Evolutionary conservation across 30 jellyfish, hydroid and myxozoan genomes (phyloP), one percentile per base, ranked within the genome.

Genomic region (Chrysaora quinquecirrha): DNA sequence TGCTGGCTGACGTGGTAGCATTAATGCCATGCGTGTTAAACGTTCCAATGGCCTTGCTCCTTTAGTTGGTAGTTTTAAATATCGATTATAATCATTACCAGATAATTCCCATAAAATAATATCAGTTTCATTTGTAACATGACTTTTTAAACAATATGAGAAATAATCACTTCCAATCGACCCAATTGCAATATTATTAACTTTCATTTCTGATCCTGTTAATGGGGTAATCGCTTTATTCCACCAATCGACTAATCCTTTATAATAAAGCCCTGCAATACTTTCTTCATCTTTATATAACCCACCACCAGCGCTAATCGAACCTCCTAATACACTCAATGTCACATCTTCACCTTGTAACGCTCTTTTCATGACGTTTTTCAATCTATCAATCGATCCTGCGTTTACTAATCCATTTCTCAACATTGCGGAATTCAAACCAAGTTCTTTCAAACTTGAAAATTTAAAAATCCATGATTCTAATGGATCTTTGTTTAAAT

Each of bases 221-320:
- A 94, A 61, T 0, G 99, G 99, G 14, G 96, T 87, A 34, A 94
- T 94, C 64, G 76, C 90, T 71, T 84, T 88, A 75, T 87, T 88
- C 99, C 99, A 94, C 99, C 99, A 94, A 73, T 94, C 99, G 16
- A 85, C 99, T 1, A 94, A 79, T 11, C 97, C 99, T 62, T 94
- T 94, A 67, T 94, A 94, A 84, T 87, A 94, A 62, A 94, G 75
- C 29, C 99, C 99, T 24, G 86, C 99, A 12, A 94, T 94, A 58
- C 72, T 94, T 14, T 97, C 97, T 22, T 97, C 82, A 34, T 94
- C 99, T 74, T 94, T 94, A 72, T 94, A 94, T 58, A 94, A 64
- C 14, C 99, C 99, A 32, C 99, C 99, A 34, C 99, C 99, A 29
- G 99, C 99, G 65, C 99, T 94, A 25, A 94, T 94, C 4, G 99